Base-by-base conservation (phyloP, 2,888 invertebrate species). In the Hyppa rectilinea region DNA sequence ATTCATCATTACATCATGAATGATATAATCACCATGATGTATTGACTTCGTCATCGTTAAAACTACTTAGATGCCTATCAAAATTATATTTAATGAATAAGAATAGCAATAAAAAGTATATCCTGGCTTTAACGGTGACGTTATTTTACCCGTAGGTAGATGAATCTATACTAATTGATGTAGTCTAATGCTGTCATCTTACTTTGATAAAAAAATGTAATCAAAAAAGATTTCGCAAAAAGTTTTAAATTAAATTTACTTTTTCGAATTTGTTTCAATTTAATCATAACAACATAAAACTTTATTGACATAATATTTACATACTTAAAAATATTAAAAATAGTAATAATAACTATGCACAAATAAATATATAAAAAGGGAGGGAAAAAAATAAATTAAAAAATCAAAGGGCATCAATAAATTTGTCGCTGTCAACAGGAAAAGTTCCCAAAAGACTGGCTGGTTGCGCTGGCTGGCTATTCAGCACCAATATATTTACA, bases 31-130 rank as follows among this genome's bases (percentile, higher is more conserved):
- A 66, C 36, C 47, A 49, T 73, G 66, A 75, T 73, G 75, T 75
- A 66, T 45, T 12, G 31, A 50, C 36, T 65, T 52, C 83, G 71
- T 82, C 80, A 75, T 79, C 43, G 55, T 71, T 60, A 66, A 72
- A 26, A 73, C 59, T 58, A 29, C 9, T n/a, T n/a, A n/a, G 45
- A 63, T 12, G n/a, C 14, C n/a, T 9, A 56, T 45, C 75, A 62
- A 79, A 84, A 75, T 81, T 69, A 75, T 53, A 62, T 81, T 70
- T 79, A 71, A 70, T 79, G 75, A 78, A 47, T 53, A 56, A 49
- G 55, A 59, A 68, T 53, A 53, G 61, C 58, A 52, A 71, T 66
- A 82, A 82, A 81, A 81, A 84, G 58, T 62, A 55, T 56, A 79
- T 81, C 71, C 82, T 79, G 75, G 55, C 55, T 50, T 9, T 50